A percentile compares a stretch with the other conserved stretches of the same genome.
Evolutionary conservation across 37 sponge, comb jelly and placozoan species (phyloP).

Genomic region (Dysidea cf. avara): DNA sequence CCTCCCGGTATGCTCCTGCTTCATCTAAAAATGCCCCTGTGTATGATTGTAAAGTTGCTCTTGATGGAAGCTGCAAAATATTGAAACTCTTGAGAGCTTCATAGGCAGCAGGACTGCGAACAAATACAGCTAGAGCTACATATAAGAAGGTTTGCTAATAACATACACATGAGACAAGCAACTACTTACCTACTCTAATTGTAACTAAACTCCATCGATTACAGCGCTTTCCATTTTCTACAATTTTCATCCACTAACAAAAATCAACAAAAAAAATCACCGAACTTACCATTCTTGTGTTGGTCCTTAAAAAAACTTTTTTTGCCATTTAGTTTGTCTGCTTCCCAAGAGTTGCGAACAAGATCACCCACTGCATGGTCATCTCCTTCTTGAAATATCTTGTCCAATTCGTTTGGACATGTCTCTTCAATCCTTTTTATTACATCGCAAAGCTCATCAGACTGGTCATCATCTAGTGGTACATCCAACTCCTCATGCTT

Average conservation of each 20-base stretch:
- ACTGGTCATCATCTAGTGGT: constrained; percentile 22
- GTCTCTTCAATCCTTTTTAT: constrained; percentile 3
- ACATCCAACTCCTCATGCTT: constrained; percentile 19
- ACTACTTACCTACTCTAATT: neutral
- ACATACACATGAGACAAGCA: neutral
- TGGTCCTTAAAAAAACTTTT: constrained; percentile 37
- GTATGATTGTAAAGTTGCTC: constrained; percentile 1
- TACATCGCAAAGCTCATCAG: constrained; percentile 24
- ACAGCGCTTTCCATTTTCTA: neutral
- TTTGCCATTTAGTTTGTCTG: constrained; percentile 8
- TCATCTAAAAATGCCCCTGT: constrained; percentile 6
- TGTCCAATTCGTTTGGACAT: constrained; percentile 20
- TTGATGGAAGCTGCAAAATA: neutral
- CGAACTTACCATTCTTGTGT: constrained; percentile 9
- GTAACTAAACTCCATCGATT: constrained; percentile 11
- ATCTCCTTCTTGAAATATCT: constrained; percentile 11
- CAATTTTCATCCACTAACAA: neutral
- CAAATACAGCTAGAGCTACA: too few species aligned
- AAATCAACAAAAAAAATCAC: too few species aligned
- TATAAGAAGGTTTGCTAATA: too few species aligned
- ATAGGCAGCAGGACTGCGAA: constrained; percentile 16
- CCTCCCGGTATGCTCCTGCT: neutral
- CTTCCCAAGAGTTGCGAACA: constrained; percentile 20
- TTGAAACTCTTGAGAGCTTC: constrained; percentile 14
- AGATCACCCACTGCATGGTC: constrained; percentile 23